Conservation (phyloP, 2,888 invertebrate species). For the Thereva nobilitata region DNA sequence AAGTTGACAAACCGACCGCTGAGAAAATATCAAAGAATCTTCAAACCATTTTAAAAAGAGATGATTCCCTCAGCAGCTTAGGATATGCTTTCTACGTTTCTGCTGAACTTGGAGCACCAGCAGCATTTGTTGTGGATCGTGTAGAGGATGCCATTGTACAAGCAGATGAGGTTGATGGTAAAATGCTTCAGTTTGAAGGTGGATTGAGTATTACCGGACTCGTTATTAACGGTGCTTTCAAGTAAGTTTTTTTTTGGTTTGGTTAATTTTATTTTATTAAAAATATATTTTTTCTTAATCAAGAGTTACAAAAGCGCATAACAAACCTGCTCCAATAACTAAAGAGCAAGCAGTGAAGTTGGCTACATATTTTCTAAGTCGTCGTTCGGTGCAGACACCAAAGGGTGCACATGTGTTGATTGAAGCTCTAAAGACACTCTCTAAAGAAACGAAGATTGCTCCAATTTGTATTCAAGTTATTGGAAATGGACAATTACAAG, state of each 20-base stretch:
- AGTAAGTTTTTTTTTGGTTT: constrained; percentile 49
- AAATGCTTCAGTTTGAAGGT: constrained; percentile 88
- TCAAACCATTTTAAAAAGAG: constrained; percentile 78
- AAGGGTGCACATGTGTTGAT: constrained; percentile 82
- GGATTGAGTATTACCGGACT: constrained; percentile 78
- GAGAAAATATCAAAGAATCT: constrained; percentile 73
- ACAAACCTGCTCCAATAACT: constrained; percentile 71
- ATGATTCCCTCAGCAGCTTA: constrained; percentile 79
- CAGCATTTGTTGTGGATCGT: constrained; percentile 70
- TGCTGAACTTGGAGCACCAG: constrained; percentile 68
- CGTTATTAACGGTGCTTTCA: constrained; percentile 63
- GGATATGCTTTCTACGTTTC: constrained; percentile 85
- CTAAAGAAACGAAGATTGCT: constrained; percentile 72
- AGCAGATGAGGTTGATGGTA: constrained; percentile 92
- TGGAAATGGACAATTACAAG: constrained; percentile 76
- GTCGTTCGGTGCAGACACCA: constrained; percentile 84
- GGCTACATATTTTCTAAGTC: constrained; percentile 84
- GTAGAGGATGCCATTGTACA: constrained; percentile 92
- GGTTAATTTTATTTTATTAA: constrained; percentile 24
- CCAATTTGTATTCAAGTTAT: constrained; percentile 83
- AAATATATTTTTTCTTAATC: constrained; percentile 9
- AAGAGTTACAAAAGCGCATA: constrained; percentile 65
- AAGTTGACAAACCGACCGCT: constrained; percentile 68
- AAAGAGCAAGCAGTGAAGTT: constrained; percentile 85
- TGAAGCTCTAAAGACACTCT: constrained; percentile 69